A percentile compares a stretch with the other conserved stretches of the same genome.
Evolutionary conservation across 2,888 invertebrate genomes (phyloP).

Genomic region (Campopleginae sp.): DNA sequence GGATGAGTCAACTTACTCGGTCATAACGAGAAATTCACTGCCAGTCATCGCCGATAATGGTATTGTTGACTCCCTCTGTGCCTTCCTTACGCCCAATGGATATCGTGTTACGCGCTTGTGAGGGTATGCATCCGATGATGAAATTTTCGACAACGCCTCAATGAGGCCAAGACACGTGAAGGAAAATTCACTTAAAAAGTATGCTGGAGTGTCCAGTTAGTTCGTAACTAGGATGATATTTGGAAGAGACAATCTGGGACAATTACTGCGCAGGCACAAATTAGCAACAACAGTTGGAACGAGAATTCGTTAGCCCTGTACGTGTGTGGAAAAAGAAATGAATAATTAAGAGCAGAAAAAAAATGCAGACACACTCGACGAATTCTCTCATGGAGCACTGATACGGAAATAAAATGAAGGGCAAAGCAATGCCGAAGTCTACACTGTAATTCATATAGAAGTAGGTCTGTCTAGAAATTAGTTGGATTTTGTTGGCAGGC

Average conservation of each 20-base stretch:
- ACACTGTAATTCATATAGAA: background rate
- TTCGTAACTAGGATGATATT: background rate
- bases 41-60: slow-evolving; percentile 81
- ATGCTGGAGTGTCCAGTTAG: background rate
- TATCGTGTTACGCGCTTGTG: slow-evolving; percentile 1
- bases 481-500: slow-evolving; percentile 20
- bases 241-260: background rate
- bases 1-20: slow-evolving; percentile 71
- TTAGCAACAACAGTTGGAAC: background rate
- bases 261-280: background rate
- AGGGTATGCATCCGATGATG: background rate
- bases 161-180: background rate
- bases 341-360: background rate
- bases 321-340: background rate
- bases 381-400: background rate
- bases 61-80: slow-evolving; percentile 44
- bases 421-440: background rate
- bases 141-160: slow-evolving; percentile 7
- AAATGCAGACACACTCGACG: background rate
- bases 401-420: background rate
- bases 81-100: slow-evolving; percentile 27
- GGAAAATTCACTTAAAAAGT: slow-evolving; percentile 14
- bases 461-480: background rate
- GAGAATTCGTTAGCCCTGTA: background rate
- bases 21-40: slow-evolving; percentile 77